These are phyloP conservation scores for Pecten maximus DNA, from an alignment of 2,888 invertebrate species.

Conservation along the genomic window DNA sequence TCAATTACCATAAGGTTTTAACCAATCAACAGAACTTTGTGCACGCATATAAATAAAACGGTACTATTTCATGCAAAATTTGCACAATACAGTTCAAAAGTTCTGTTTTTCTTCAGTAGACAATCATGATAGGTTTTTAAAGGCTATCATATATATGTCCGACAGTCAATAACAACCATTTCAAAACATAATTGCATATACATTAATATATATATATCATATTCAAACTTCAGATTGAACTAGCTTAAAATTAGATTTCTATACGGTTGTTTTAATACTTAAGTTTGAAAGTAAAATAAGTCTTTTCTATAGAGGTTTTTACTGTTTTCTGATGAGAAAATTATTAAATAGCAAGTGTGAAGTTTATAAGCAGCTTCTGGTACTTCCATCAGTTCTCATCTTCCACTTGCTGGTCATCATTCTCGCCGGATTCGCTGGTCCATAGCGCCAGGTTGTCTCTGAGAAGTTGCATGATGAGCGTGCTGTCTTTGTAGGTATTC, in stretches of 20 bases:
- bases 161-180: background rate
- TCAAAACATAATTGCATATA: background rate
- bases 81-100: background rate
- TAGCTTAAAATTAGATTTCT: background rate
- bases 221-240: background rate
- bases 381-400: conserved; percentile 34
- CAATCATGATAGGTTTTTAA: background rate
- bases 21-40: background rate
- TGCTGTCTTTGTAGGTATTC: conserved; percentile 99
- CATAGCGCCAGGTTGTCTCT: conserved; percentile 88
- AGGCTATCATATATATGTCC: background rate
- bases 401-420: conserved; percentile 52
- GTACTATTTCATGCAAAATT: background rate
- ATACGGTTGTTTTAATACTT: no score
- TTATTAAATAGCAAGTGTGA: background rate
- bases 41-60: background rate
- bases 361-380: background rate
- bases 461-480: conserved; percentile 99
- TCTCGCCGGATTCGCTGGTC: conserved; percentile 93
- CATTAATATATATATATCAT: background rate
- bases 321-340: background rate
- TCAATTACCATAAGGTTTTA: background rate
- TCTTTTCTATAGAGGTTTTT: background rate
- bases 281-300: no score
- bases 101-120: background rate